Evolutionary conservation across 92 coral and sea anemone genomes (phyloP).

Genomic region (Ricordea florida): DNA sequence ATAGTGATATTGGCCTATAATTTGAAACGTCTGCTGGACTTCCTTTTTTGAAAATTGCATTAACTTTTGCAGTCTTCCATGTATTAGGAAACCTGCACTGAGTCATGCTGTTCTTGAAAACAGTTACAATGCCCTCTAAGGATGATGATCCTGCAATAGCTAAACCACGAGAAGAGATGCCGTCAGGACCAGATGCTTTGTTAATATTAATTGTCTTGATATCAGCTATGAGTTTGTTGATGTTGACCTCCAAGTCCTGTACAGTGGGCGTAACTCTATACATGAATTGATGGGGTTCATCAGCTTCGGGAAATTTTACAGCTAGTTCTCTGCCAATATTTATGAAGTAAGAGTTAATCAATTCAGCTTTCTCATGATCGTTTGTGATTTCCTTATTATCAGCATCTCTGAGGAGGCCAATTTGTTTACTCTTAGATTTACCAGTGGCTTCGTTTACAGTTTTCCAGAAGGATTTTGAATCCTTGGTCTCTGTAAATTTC

Average conservation of each 20-base stretch:
- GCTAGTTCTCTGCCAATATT: slow-evolving; percentile 18
- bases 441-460: slow-evolving; percentile 25
- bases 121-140: slow-evolving; percentile 3
- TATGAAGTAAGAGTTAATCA: slow-evolving; percentile 20
- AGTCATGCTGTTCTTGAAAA: slow-evolving; percentile 8
- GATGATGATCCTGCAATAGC: slow-evolving; percentile 12
- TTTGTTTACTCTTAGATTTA: slow-evolving; percentile 19
- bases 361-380: not conserved
- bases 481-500: slow-evolving; percentile 24
- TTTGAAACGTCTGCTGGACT: too few species aligned
- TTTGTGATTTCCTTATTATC: not conserved
- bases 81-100: not conserved
- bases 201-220: slow-evolving; percentile 4
- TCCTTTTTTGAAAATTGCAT: too few species aligned
- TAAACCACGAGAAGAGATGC: slow-evolving; percentile 11
- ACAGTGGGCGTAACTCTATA: slow-evolving; percentile 24
- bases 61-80: slow-evolving; percentile 33
- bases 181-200: slow-evolving; percentile 34
- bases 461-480: slow-evolving; percentile 35
- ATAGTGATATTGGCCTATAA: too few species aligned
- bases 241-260: slow-evolving; percentile 3
- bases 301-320: slow-evolving; percentile 26
- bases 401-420: slow-evolving; percentile 14
- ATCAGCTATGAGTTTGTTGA: not conserved
- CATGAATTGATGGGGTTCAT: slow-evolving; percentile 1